Evolutionary conservation across 92 coral and sea anemone species (phyloP), one percentile per base, ranked within the genome.

Genomic region (Palythoa grandis): DNA sequence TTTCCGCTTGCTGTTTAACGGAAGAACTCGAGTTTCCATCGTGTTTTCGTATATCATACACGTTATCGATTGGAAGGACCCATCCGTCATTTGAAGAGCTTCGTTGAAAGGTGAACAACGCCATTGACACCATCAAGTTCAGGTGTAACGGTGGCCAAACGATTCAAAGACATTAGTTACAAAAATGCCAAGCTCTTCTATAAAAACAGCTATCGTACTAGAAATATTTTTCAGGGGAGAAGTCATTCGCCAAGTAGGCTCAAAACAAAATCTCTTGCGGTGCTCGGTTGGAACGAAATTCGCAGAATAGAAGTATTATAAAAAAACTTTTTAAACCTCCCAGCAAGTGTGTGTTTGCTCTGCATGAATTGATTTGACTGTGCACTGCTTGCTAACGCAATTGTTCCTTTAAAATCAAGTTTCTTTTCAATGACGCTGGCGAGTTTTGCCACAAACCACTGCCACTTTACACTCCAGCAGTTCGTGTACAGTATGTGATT

Each of bases 1-100:
- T 40, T 60, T 78, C 83, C 70, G 71, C 54, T 65, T 38, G 83
- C 83, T 78, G 83, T 78, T 78, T 78, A 78, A 67, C 83, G 83
- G 83, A 78, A 78, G 83, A 78, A 40, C 83, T 57, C 71, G 12
- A 76, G 70, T 65, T 78, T 78, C 58, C 70, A 78, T 4, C 83
- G 69, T 61, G 83, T 78, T 78, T 20, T 53, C 39, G 52, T 76
- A 54, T 75, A 29, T 58, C 17, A 25, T 60, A 15, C 52, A 58
- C 17, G 29, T 78, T 78, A 16, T 65, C 74, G 43, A 15, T 58
- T 57, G 52, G 52, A 17, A 48, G 63, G 37, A 68, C 15, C 54
- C 3, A 66, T 40, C 74, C 2, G 63, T 80, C 39, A 66, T 9
- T 73, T 80, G 40, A 66, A 80, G 85, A 47, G 85, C 58, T 1